phyloP scores from a whole-genome alignment of 2,888 invertebrate species.

The Timema podura region DNA sequence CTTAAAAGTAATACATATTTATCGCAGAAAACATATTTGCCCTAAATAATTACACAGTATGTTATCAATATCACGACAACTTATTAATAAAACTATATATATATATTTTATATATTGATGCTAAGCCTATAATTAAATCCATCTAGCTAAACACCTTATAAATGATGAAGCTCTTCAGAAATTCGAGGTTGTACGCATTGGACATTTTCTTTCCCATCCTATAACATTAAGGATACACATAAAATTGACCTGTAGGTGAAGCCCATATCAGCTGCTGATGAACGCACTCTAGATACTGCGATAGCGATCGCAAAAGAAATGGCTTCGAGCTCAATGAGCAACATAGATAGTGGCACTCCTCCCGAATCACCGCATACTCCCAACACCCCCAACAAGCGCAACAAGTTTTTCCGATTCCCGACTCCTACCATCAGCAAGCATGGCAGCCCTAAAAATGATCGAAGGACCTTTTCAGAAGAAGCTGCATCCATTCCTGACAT shows the following conservation, averaged over 20 bases:
- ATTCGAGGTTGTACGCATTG: no score
- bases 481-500: conserved; percentile 80
- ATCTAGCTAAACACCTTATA: no score
- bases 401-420: conserved; percentile 76
- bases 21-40: no score
- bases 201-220: no score
- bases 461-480: conserved; percentile 88
- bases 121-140: no score
- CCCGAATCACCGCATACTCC: conserved; percentile 30
- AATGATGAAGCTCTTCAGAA: no score
- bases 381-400: conserved; percentile 57
- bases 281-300: conserved; percentile 85
- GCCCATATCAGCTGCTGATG: conserved; percentile 89
- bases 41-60: no score
- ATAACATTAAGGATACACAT: not conserved
- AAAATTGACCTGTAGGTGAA: conserved; percentile 57
- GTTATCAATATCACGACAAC: no score
- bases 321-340: conserved; percentile 61
- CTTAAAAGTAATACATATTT: no score
- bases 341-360: conserved; percentile 40
- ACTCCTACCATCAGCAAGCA: conserved; percentile 19
- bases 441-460: conserved; percentile 57
- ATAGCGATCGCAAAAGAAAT: conserved; percentile 92
- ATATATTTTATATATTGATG: no score
- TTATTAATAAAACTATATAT: no score